Conservation (phyloP, 2,113 vertebrate species). For the Neopipo cinnamomea region DNA sequence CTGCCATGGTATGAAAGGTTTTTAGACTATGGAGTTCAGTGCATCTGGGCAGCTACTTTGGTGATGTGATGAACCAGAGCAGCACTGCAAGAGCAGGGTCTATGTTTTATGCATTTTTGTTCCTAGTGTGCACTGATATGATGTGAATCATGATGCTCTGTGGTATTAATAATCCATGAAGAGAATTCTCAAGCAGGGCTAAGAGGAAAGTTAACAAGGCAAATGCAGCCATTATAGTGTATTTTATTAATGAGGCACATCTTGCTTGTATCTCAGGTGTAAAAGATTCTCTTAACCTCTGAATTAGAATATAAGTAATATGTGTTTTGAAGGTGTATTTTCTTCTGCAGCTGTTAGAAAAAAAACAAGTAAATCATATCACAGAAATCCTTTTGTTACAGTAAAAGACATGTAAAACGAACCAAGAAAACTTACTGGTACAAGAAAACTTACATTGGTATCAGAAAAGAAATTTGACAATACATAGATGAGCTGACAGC, state of each 20-base stretch:
- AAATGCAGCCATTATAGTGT: constrained; percentile 24
- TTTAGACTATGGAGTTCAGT: not conserved
- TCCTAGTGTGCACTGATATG: not conserved
- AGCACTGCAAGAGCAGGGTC: not conserved
- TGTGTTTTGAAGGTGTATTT: not conserved
- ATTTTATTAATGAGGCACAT: constrained; percentile 48
- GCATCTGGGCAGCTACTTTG: not conserved
- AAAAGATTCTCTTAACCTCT: not conserved
- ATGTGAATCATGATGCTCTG: not conserved
- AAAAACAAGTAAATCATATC: not conserved
- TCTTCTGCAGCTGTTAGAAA: not conserved
- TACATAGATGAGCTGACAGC: not conserved
- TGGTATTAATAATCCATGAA: constrained; percentile 44
- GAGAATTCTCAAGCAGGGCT: constrained; percentile 1
- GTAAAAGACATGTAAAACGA: not conserved
- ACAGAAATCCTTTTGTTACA: not conserved
- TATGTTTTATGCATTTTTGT: constrained; percentile 46
- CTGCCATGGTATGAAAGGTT: not conserved
- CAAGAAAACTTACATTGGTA: not conserved
- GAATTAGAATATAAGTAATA: not conserved
- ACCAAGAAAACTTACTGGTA: not conserved
- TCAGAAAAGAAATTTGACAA: not conserved
- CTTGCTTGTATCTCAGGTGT: not conserved
- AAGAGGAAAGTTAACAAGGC: constrained; percentile 25
- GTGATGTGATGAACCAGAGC: not conserved